phyloP scores from a whole-genome alignment of 2,797 vertebrate genomes.

The Atherinosoma microstoma region DNA sequence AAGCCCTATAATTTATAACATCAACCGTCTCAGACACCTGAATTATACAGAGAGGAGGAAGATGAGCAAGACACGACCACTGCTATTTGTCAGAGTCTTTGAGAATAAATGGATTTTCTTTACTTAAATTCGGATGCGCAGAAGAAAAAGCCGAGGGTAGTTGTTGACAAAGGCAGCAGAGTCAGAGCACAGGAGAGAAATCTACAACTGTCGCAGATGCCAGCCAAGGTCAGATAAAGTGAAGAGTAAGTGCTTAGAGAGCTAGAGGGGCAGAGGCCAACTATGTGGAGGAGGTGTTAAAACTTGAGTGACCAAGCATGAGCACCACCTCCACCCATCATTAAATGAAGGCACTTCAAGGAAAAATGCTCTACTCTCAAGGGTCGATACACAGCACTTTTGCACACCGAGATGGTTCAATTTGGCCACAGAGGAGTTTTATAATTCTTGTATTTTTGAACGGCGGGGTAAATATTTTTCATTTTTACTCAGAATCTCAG shows the following conservation, averaged over 20 bases:
- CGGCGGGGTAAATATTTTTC: slow-evolving; percentile 37
- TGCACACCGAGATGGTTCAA: slow-evolving; percentile 59
- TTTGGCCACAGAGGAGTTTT: slow-evolving; percentile 47
- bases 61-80: slow-evolving; percentile 46
- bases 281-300: slow-evolving; percentile 70
- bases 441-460: slow-evolving; percentile 42
- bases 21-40: slow-evolving; percentile 57
- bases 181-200: slow-evolving; percentile 45
- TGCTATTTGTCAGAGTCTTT: slow-evolving; percentile 68
- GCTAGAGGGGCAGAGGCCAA: slow-evolving; percentile 68
- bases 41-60: slow-evolving; percentile 50
- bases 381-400: slow-evolving; percentile 63
- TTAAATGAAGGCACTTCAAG: slow-evolving; percentile 78
- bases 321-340: slow-evolving; percentile 66
- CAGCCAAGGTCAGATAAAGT: slow-evolving; percentile 78
- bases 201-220: slow-evolving; percentile 63
- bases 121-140: slow-evolving; percentile 52
- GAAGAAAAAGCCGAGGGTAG: slow-evolving; percentile 40
- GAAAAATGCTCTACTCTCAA: slow-evolving; percentile 58
- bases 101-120: slow-evolving; percentile 57
- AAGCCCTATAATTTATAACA: slow-evolving; percentile 54
- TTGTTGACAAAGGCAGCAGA: slow-evolving; percentile 40
- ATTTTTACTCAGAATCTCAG: slow-evolving; percentile 38
- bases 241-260: slow-evolving; percentile 74
- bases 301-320: slow-evolving; percentile 73